Conservation (phyloP, 2,888 invertebrate species). For the Xanthia icteritia region DNA sequence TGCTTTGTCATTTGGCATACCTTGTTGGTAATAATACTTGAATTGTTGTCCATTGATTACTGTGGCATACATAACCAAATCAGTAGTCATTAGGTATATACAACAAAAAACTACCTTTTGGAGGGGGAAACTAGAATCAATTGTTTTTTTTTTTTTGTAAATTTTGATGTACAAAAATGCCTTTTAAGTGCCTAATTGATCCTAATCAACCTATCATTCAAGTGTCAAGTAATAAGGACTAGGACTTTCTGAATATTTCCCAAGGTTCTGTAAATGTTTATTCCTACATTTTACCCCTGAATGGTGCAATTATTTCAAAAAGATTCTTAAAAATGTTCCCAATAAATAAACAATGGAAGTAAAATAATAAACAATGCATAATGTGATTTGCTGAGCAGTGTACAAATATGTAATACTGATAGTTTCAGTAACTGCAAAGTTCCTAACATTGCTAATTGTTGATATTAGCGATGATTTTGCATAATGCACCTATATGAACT, state of each 20-base stretch:
- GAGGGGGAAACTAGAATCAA: no score
- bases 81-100: neutral
- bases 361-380: conserved; percentile 10
- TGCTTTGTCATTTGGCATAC: neutral
- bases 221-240: neutral
- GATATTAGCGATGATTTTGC: neutral
- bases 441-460: neutral
- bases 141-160: no score
- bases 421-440: neutral
- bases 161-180: no score
- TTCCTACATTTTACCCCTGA: neutral
- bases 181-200: no score
- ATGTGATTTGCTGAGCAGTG: neutral
- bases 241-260: neutral
- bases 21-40: neutral
- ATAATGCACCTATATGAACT: neutral
- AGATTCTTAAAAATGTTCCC: neutral
- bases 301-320: neutral
- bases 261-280: neutral
- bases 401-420: neutral
- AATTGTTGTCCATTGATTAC: neutral
- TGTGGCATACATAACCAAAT: neutral
- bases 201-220: no score
- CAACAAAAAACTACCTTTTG: no score
- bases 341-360: conserved; percentile 18